These are phyloP conservation scores for Buceros bicornis DNA, from an alignment of 2,797 vertebrate species.

Conservation along the genomic window DNA sequence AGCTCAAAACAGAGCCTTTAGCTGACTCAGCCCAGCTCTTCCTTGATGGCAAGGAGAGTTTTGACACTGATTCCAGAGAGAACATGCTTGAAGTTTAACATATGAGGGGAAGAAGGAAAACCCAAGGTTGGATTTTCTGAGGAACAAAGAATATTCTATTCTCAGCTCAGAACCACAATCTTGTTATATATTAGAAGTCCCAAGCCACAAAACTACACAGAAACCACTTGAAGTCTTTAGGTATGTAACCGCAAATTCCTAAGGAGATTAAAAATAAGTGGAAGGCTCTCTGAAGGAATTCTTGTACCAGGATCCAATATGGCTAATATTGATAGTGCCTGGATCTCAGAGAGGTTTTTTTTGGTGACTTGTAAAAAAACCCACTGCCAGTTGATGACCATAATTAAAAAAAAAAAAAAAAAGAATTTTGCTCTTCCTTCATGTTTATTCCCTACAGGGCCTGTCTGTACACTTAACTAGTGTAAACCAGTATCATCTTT, in stretches of 20 bases:
- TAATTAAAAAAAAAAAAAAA: neutral
- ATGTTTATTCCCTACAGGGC: neutral
- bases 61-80: conserved; percentile 6
- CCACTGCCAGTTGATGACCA: neutral
- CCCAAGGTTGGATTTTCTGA: neutral
- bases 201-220: neutral
- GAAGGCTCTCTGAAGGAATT: neutral
- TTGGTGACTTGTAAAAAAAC: neutral
- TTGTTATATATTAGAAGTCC: neutral
- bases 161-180: neutral
- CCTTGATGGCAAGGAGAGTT: neutral
- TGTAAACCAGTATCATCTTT: neutral
- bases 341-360: neutral
- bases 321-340: neutral
- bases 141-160: neutral
- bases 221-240: neutral
- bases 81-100: neutral
- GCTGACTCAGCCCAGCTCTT: neutral
- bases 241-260: neutral
- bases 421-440: neutral
- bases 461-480: neutral
- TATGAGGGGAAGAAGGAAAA: neutral
- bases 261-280: neutral
- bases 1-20: neutral
- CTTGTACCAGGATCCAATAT: neutral